Evolutionary conservation across 2,113 vertebrate species (phyloP).

Genomic region (Macquaria australasica): DNA sequence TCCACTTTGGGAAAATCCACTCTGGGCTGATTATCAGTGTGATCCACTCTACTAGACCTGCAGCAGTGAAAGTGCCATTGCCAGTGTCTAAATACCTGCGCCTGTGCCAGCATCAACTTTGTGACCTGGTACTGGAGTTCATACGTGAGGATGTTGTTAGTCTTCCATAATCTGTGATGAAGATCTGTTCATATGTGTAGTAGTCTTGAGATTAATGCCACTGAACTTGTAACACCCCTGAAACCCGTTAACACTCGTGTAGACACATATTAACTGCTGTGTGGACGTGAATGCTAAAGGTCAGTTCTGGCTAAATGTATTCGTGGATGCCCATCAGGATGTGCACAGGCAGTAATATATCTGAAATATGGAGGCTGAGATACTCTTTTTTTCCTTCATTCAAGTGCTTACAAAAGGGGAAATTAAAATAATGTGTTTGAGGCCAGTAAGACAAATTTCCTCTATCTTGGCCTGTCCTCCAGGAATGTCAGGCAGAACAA

Average conservation of each 20-base stretch:
- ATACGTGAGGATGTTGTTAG: conserved; percentile 11
- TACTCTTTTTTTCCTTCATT: neutral
- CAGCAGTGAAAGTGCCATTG: conserved; percentile 48
- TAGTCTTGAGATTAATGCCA: conserved; percentile 3
- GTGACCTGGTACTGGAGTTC: conserved; percentile 13
- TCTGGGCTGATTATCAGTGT: conserved; percentile 71
- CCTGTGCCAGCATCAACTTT: conserved; percentile 26
- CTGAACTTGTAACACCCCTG: neutral
- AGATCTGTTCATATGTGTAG: conserved; percentile 8
- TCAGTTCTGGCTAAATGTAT: conserved; percentile 2
- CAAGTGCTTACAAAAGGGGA: neutral
- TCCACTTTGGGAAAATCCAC: conserved; percentile 73
- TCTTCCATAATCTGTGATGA: conserved; percentile 16
- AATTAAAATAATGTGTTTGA: neutral
- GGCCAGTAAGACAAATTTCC: too few species aligned
- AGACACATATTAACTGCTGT: neutral
- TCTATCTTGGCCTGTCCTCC: too few species aligned
- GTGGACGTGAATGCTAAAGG: neutral
- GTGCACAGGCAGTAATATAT: neutral
- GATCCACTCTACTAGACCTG: conserved; percentile 59
- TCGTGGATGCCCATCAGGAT: conserved; percentile 5
- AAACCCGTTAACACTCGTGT: neutral
- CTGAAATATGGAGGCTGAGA: neutral
- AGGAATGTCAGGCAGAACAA: neutral
- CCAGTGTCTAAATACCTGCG: conserved; percentile 8